Evolutionary conservation across 2,888 invertebrate genomes (phyloP).

Genomic region (Drosophila subsilvestris): DNA sequence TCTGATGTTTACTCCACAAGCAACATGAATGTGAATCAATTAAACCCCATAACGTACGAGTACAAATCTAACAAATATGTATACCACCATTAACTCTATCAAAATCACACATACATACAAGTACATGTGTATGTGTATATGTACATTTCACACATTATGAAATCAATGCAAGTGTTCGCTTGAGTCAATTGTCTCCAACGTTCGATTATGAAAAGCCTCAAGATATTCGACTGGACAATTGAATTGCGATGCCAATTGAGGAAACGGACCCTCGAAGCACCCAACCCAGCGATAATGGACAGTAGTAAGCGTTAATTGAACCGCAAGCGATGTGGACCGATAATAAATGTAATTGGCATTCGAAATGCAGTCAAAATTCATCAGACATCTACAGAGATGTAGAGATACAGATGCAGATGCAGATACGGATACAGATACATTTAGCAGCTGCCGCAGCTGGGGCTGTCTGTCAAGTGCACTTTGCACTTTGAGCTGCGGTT

Average conservation of each 20-base stretch:
- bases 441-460: constrained; percentile 49
- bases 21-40: not conserved
- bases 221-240: constrained; percentile 62
- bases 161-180: constrained; percentile 33
- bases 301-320: constrained; percentile 78
- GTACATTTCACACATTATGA: not conserved
- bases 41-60: not conserved
- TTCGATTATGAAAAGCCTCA: constrained; percentile 50
- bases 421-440: constrained; percentile 35
- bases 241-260: constrained; percentile 48
- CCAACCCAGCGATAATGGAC: constrained; percentile 61
- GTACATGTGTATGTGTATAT: not conserved
- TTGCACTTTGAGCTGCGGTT: constrained; percentile 46
- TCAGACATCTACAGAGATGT: constrained; percentile 34
- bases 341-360: constrained; percentile 69
- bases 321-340: constrained; percentile 70
- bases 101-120: not conserved
- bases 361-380: constrained; percentile 45
- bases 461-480: constrained; percentile 64
- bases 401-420: constrained; percentile 13
- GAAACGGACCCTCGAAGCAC: constrained; percentile 65
- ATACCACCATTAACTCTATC: constrained; percentile 3
- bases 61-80: not conserved
- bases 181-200: constrained; percentile 19
- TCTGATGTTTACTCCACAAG: too few species aligned